These are phyloP conservation scores for Cryptotermes secundus DNA, from an alignment of 1,140 invertebrate genomes.

Conservation along the genomic window DNA sequence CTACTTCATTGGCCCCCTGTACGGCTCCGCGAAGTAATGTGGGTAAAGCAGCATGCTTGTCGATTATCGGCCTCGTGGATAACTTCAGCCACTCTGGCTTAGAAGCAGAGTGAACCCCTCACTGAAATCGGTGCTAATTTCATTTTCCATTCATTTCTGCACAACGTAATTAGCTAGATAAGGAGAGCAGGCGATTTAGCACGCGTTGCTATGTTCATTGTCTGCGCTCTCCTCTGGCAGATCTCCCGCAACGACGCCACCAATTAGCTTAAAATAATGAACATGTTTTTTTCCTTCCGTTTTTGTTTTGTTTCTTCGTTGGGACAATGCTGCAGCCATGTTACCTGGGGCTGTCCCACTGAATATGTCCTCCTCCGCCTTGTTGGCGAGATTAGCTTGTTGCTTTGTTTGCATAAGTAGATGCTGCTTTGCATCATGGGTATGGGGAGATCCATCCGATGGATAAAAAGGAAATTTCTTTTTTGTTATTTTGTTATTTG, in stretches of 20 bases:
- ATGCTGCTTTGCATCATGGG: background rate
- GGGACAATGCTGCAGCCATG: too few relatives aligned
- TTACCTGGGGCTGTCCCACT: too few relatives aligned
- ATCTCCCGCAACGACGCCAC: constrained; percentile 18
- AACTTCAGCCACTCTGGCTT: too few relatives aligned
- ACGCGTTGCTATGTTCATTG: background rate
- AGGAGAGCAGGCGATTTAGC: too few relatives aligned
- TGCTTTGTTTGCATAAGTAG: constrained; percentile 9
- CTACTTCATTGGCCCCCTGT: too few relatives aligned
- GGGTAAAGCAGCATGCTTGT: too few relatives aligned
- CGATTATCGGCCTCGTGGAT: too few relatives aligned
- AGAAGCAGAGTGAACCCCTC: too few relatives aligned
- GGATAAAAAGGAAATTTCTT: constrained; percentile 5
- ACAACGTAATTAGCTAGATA: too few relatives aligned
- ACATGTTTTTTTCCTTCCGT: constrained; percentile 5
- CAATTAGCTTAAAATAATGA: constrained; percentile 36
- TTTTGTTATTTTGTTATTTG: background rate
- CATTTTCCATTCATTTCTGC: too few relatives aligned
- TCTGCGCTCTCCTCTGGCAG: background rate
- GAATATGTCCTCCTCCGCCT: constrained; percentile 1
- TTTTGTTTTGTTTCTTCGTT: background rate
- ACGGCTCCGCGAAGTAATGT: too few relatives aligned
- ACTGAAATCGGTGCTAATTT: too few relatives aligned
- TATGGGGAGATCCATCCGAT: background rate
- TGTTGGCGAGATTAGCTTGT: background rate